phyloP scores from a whole-genome alignment of 2,797 vertebrate species.

The Peromyscus eremicus region DNA sequence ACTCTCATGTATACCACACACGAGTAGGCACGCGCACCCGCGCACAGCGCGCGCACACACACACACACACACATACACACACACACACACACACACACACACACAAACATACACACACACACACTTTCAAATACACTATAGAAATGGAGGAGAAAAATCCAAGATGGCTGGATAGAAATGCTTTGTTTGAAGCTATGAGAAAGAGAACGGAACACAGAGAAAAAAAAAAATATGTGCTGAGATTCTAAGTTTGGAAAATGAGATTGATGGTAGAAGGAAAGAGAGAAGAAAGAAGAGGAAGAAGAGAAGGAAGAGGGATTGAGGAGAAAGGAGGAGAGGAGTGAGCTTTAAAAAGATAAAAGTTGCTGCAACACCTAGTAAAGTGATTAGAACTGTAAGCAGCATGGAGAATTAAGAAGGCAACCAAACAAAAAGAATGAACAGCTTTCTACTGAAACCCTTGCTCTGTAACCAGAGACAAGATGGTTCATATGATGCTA shows the following conservation, averaged over 20 bases:
- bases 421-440: background rate
- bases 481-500: too few species aligned
- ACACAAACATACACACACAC: background rate
- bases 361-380: background rate
- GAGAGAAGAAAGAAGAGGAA: background rate
- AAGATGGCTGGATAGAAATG: background rate
- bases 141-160: background rate
- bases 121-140: background rate
- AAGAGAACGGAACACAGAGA: background rate
- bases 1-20: background rate
- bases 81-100: background rate
- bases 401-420: background rate
- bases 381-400: background rate
- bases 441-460: background rate
- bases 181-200: background rate
- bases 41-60: background rate
- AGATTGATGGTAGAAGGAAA: background rate
- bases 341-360: background rate
- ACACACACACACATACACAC: too few species aligned
- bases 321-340: background rate
- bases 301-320: background rate
- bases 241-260: background rate
- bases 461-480: background rate
- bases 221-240: background rate
- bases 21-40: rapidly evolving